phyloP scores from a whole-genome alignment of 2,113 vertebrate species.

The Ivindomyrus marchei region DNA sequence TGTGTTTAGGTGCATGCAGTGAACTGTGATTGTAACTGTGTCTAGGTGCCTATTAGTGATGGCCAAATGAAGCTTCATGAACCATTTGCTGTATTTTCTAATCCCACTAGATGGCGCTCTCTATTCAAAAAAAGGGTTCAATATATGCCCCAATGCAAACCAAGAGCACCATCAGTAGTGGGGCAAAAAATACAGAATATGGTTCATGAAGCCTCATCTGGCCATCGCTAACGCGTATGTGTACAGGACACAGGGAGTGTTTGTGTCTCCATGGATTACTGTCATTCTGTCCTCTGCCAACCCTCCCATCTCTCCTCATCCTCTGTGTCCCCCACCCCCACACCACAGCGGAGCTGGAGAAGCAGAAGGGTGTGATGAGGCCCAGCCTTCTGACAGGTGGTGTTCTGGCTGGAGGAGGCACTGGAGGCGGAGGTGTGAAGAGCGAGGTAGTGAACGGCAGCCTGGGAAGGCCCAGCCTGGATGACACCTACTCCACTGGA shows the following conservation, averaged over 20 bases:
- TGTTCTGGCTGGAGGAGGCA: slow-evolving; percentile 27
- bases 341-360: slow-evolving; percentile 77
- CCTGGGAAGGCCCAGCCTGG: slow-evolving; percentile 72
- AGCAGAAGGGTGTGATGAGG: slow-evolving; percentile 85
- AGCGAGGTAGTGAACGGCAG: slow-evolving; percentile 77
- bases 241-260: neutral
- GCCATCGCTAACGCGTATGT: neutral
- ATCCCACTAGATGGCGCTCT: neutral
- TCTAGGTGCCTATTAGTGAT: neutral
- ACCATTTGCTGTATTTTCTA: neutral
- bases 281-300: neutral
- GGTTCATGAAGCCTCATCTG: no score
- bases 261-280: neutral
- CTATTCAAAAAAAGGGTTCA: neutral
- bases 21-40: neutral
- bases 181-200: neutral
- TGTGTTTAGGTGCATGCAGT: slow-evolving; percentile 40
- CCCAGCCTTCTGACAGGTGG: slow-evolving; percentile 62
- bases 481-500: slow-evolving; percentile 77
- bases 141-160: neutral
- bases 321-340: neutral
- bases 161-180: neutral
- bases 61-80: neutral
- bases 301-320: neutral
- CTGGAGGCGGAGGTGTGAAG: slow-evolving; percentile 50